A percentile compares a stretch with the other conserved stretches of the same genome.
These are phyloP conservation scores for Lottia gigantea DNA, from an alignment of 2,888 invertebrate species.

Conservation along the genomic window DNA sequence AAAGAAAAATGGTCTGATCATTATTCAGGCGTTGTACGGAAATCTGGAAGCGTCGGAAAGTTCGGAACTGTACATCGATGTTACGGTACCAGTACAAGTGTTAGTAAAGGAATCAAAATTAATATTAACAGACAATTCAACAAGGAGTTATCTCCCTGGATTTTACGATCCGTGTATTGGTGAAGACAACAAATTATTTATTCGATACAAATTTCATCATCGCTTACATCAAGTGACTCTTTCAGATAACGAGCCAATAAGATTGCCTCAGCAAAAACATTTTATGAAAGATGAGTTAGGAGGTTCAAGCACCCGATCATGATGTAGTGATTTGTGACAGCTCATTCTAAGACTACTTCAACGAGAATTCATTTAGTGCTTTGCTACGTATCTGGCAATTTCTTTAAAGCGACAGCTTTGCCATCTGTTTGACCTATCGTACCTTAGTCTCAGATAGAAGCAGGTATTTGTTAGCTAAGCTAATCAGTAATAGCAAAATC, in stretches of 20 bases:
- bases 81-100: constrained; percentile 94
- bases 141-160: constrained; percentile 94
- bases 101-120: constrained; percentile 91
- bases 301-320: too few relatives aligned
- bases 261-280: constrained; percentile 77
- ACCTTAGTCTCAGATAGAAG: too few relatives aligned
- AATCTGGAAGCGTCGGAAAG: constrained; percentile 50
- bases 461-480: too few relatives aligned
- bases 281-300: too few relatives aligned
- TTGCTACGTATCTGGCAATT: too few relatives aligned
- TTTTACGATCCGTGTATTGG: constrained; percentile 95
- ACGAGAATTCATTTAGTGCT: too few relatives aligned
- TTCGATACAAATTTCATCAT: constrained; percentile 87
- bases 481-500: too few relatives aligned
- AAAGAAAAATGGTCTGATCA: constrained; percentile 84
- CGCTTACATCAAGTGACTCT: constrained; percentile 83
- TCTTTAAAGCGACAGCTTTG: too few relatives aligned
- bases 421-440: too few relatives aligned
- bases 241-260: constrained; percentile 82
- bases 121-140: constrained; percentile 80
- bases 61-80: constrained; percentile 73
- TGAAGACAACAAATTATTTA: constrained; percentile 86
- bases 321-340: too few relatives aligned
- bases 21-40: constrained; percentile 79
- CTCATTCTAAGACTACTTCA: too few relatives aligned